Evolutionary conservation across 2,888 invertebrate genomes (phyloP).

Genomic region (Athalia cordata): DNA sequence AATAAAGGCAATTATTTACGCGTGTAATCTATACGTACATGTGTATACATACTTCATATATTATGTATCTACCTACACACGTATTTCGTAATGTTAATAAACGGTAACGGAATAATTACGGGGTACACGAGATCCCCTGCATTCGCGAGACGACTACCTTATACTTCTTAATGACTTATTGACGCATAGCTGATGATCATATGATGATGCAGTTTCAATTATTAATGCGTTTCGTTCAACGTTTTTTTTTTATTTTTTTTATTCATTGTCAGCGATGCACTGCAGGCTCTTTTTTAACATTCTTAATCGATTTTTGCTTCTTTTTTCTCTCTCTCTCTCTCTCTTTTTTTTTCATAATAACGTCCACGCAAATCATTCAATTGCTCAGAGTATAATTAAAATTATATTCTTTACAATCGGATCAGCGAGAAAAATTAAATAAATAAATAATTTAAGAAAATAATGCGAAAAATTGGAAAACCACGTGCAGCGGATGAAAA

Average conservation of each 20-base stretch:
- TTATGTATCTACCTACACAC: not conserved
- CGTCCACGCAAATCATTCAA: too few relatives aligned
- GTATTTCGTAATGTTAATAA: conserved; percentile 27
- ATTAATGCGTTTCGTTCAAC: not conserved
- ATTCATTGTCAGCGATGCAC: not conserved
- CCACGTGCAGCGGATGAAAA: too few relatives aligned
- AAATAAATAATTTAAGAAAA: too few relatives aligned
- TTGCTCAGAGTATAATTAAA: too few relatives aligned
- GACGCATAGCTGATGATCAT: not conserved
- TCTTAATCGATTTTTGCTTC: too few relatives aligned
- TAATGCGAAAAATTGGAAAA: too few relatives aligned
- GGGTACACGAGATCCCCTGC: not conserved
- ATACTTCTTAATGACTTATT: not conserved
- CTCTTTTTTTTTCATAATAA: not conserved
- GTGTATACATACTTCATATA: not conserved
- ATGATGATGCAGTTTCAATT: not conserved
- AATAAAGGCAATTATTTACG: too few relatives aligned
- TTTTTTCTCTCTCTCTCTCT: not conserved
- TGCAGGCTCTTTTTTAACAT: not conserved
- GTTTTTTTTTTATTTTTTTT: not conserved
- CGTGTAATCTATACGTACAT: too few relatives aligned
- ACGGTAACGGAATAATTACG: conserved; percentile 38
- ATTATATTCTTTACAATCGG: too few relatives aligned
- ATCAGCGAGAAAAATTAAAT: too few relatives aligned
- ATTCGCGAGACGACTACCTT: not conserved